Base-by-base conservation (phyloP, 1,140 invertebrate species). In the Harlomillsia oculata region DNA sequence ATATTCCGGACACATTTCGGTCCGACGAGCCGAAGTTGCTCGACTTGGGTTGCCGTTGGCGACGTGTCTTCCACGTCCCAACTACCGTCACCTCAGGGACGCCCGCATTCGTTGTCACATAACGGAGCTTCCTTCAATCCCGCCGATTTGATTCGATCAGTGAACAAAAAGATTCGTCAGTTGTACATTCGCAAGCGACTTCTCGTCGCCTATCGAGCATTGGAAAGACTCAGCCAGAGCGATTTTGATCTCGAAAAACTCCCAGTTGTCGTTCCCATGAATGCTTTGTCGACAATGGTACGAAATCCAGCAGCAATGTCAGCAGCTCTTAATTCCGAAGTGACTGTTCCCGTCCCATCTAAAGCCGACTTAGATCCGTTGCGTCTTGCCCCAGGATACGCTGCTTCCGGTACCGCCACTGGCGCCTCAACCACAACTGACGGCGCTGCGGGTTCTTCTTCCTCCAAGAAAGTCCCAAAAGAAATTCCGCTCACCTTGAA, bases 31-130 rank as follows among this genome's bases (percentile, higher is more conserved):
- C 76, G 87, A 1, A 88, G 85, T 0, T 89, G 85, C 69, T 87
- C 85, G 49, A 89, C 85, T 0, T 89, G 87, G 85, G 87, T 89
- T 0, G 86, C 85, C 2, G 83, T 86, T 0, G 83, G 83, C 1
- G 83, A 85, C 62, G 72, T 82, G 2, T 76, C 78, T 2, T 81
- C 80, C 16, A 81, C 79, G 0, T 83, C 82, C 0, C 83, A 85
- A 66, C 68, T 85, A 51, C 83, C 83, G 3, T 84, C 82, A 32
- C 82, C 82, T 0, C 82, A 85, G 60, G 80, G 80, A 20, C 77
- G 82, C 34, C 53, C 50, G n/a, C 21, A 61, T 20, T 66, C 28
- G 11, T 25, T 56, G 1, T 44, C 61, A 13, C 51, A 58, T 8
- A 48, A 56, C 53, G 44, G 46, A 60, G 70, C 40, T 9, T 53